phyloP scores from a whole-genome alignment of 2,888 invertebrate species.

The Chalcis sispes region DNA sequence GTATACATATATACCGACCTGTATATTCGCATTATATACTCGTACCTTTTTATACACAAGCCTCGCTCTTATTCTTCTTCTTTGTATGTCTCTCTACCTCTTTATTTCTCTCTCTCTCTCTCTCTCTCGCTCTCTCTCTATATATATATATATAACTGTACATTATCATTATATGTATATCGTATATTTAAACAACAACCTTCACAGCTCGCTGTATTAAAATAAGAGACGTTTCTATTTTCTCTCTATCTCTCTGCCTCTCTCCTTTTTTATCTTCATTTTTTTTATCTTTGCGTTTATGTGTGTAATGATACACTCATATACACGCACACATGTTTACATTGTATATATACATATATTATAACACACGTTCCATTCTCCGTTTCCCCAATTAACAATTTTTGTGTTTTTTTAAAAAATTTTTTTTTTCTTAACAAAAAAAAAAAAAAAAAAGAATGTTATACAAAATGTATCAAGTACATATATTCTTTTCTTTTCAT shows the following conservation, averaged over 20 bases:
- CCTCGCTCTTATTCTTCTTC: neutral
- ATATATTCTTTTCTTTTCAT: too few relatives aligned
- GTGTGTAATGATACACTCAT: too few relatives aligned
- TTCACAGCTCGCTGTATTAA: slow-evolving; percentile 36
- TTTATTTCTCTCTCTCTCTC: slow-evolving; percentile 44
- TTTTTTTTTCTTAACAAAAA: too few relatives aligned
- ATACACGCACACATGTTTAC: too few relatives aligned
- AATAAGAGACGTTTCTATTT: slow-evolving; percentile 22
- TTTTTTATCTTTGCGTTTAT: slow-evolving; percentile 36
- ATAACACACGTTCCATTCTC: too few relatives aligned
- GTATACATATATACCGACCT: slow-evolving; percentile 30
- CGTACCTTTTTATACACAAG: slow-evolving; percentile 21
- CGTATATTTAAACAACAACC: slow-evolving; percentile 21
- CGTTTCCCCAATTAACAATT: neutral
- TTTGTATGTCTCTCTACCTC: slow-evolving; percentile 7
- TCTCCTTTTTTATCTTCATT: slow-evolving; percentile 35
- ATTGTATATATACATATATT: too few relatives aligned
- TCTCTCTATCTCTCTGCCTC: slow-evolving; percentile 21
- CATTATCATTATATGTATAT: neutral
- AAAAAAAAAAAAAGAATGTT: too few relatives aligned
- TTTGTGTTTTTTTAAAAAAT: neutral
- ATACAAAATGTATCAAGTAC: too few relatives aligned
- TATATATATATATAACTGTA: too few relatives aligned
- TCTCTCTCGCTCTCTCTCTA: neutral
- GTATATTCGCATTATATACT: slow-evolving; percentile 26